Base-by-base conservation (phyloP, 2,797 vertebrate genomes). In the Tragelaphus eurycerus region DNA sequence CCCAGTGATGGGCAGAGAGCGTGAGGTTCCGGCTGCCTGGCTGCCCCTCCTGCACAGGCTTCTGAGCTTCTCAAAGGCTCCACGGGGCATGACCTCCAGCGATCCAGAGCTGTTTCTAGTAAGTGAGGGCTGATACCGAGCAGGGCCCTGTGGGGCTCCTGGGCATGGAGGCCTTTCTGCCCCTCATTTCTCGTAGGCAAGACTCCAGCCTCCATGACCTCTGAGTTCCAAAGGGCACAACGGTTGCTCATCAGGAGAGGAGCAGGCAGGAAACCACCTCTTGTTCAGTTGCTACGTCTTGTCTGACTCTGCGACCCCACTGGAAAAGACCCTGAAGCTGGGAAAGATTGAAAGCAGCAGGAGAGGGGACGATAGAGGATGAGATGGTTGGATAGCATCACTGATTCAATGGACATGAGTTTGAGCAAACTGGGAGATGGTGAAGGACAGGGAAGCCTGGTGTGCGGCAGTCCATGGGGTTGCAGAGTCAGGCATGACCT, bases 1-100 rank as follows among this genome's bases (percentile, higher is more conserved):
- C 25, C 27, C 15, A 13, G 48, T 29, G 14, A 19, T 15, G 64
- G 10, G 25, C 34, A 17, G 0, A 0, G 19, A 46, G 25, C 4
- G 0, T 34, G 6, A 3, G 9, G 9, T 38, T 74, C 23, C 0
- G 0, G 15, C 46, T 13, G 0, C 23, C 0, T 13, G 79, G 46
- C 54, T 50, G n/a, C 38, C 23, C 29, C 54, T 67, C 13, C 64
- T 19, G 3, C 74, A 29, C 23, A 13, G 38, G 62, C 57, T 79
- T 84, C 50, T 0, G 8, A 86, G 71, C 91, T 86, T 81, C 74
- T 78, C 1, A 3, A 31, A 8, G 92, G 2, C 27, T 91, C 89
- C 6, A 0, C 0, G 4, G 11, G 13, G 10, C 60, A 3, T 23
- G 17, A 67, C 48, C 25, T 34, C 27, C 4, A 27, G 74, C 25